Evolutionary conservation across 2,888 invertebrate species (phyloP).

Genomic region (Imbricaverruca yamaguchii): DNA sequence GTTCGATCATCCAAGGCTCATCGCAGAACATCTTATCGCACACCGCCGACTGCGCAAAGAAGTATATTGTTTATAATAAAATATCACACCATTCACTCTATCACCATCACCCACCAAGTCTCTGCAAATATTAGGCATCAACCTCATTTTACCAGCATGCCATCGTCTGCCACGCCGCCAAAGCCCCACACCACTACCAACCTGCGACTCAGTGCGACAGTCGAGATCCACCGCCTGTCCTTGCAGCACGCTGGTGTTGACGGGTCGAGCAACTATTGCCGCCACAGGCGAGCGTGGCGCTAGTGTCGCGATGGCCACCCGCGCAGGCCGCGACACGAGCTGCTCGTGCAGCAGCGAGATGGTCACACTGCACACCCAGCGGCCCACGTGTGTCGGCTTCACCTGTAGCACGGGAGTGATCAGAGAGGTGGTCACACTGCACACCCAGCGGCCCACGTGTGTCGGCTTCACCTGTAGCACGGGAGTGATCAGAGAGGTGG

Average conservation of each 20-base stretch:
- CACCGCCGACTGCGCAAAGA: no score
- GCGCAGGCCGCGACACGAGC: not conserved
- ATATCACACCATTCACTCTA: no score
- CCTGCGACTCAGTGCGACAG: not conserved
- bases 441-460: constrained; percentile 17
- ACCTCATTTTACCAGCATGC: no score
- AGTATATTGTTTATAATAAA: no score
- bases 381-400: no score
- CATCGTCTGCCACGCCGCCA: no score
- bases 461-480: not conserved
- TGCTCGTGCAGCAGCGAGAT: constrained; percentile 9
- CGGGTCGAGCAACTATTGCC: not conserved
- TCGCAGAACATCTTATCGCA: no score
- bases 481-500: not conserved
- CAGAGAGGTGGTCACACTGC: not conserved
- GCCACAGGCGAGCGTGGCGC: not conserved
- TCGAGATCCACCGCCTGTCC: not conserved
- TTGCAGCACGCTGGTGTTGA: not conserved
- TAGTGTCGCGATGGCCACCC: constrained; percentile 3
- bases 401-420: no score
- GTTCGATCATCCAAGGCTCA: no score
- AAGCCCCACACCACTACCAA: not conserved
- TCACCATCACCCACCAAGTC: no score
- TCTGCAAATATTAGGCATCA: no score
- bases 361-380: not conserved